Base-by-base conservation (phyloP, 2,888 invertebrate genomes). In the Lymantria dispar region DNA sequence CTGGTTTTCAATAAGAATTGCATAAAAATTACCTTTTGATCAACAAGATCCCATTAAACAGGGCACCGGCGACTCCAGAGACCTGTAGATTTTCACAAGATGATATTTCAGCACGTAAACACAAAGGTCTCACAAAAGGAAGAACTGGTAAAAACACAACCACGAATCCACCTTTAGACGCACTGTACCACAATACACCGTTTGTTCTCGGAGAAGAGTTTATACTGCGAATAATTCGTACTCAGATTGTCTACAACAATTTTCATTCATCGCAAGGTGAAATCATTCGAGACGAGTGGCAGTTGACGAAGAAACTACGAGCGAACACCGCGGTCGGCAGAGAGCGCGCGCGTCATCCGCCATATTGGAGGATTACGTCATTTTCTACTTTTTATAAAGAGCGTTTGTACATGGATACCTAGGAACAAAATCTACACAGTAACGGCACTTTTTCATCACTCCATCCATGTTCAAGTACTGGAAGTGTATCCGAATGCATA, bases 11-110 rank as follows among this genome's bases (percentile, higher is more conserved):
- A 56, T 61, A 45, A 67, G 43, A 62, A 54, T 33, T 64, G 50
- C 50, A 41, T 41, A 55, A 51, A 56, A 55, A 58, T 64, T 70
- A 89, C 89, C 89, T 89, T 82, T 80, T 78, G 75, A 79, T 87
- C 82, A 90, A 81, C 87, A 87, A 89, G 83, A 87, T 89, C 90
- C 88, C 90, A 90, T 90, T 84, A 88, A 89, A 83, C 77, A 79
- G 75, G 76, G 68, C 83, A 72, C 76, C 73, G 71, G 74, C 72
- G 73, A 74, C 74, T 81, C 73, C 74, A 74, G 52, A 75, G 74
- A 78, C 72, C 72, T 72, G 74, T 76, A 67, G 67, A 80, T 76
- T 78, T 81, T 69, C 64, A 80, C 78, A 70, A 52, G 68, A 62
- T 56, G 54, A 63, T 77, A 77, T 81, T 75, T 79, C 67, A 79